phyloP scores from a whole-genome alignment of 2,113 vertebrate genomes.

The Microtus ochrogaster region DNA sequence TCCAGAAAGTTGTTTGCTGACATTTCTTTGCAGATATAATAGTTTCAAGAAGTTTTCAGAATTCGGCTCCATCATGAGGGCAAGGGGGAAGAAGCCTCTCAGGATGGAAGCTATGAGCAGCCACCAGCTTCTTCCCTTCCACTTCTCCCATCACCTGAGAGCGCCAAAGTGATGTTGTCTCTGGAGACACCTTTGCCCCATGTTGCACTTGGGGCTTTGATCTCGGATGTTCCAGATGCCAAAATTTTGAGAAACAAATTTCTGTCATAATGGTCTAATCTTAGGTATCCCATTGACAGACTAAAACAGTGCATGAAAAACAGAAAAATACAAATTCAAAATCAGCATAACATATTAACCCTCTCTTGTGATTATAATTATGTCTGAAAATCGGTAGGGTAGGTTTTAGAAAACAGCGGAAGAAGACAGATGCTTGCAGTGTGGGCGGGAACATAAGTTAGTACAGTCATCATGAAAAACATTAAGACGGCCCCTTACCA shows the following conservation, averaged over 20 bases:
- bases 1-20: neutral
- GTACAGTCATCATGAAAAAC: neutral
- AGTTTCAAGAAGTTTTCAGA: neutral
- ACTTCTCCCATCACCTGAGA: too few species aligned
- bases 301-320: neutral
- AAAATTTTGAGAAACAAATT: neutral
- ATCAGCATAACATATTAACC: neutral
- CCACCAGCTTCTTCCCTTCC: too few species aligned
- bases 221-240: neutral
- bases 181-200: too few species aligned
- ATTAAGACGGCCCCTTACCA: too few species aligned
- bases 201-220: neutral
- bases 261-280: neutral
- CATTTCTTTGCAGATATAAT: neutral
- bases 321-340: neutral
- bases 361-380: neutral
- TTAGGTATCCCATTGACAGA: neutral
- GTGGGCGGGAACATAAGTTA: too few species aligned
- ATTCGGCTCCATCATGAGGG: rapidly evolving
- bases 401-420: neutral
- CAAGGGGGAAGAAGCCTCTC: neutral
- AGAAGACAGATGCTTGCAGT: neutral
- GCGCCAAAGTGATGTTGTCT: neutral
- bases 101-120: too few species aligned
- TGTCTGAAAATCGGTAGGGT: neutral